phyloP scores from a whole-genome alignment of 2,888 invertebrate species.

The Pristionchus fissidentatus region DNA sequence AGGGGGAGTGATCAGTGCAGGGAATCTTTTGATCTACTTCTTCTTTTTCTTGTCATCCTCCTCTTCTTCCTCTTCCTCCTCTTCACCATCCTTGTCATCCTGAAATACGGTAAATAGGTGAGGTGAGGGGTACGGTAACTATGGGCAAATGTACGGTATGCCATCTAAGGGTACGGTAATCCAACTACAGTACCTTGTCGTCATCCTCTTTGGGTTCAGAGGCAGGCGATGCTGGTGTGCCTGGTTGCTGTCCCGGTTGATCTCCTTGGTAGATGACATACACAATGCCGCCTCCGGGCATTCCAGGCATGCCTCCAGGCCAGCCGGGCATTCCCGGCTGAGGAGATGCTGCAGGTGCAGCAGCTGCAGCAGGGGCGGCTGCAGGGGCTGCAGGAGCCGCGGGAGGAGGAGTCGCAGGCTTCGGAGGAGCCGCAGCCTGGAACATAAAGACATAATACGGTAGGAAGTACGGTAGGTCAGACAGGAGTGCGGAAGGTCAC shows the following conservation, averaged over 20 bases:
- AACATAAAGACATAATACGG: no score
- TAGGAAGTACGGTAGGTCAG: neutral
- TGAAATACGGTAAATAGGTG: no score
- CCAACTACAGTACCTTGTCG: neutral
- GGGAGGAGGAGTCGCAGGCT: neutral
- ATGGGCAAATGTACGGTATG: no score
- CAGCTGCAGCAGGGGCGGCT: neutral
- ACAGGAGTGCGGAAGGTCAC: neutral
- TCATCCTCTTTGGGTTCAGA: neutral
- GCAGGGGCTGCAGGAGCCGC: neutral
- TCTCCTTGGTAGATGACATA: slow-evolving; percentile 25
- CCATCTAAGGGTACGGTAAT: no score
- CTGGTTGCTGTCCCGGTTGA: neutral
- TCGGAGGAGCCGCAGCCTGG: neutral
- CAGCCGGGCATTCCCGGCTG: slow-evolving; percentile 1
- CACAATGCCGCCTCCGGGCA: neutral
- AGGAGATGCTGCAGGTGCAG: neutral
- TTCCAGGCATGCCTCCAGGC: neutral
- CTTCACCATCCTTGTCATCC: neutral
- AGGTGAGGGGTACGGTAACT: no score
- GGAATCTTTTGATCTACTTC: neutral
- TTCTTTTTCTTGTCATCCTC: neutral
- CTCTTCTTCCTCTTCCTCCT: neutral
- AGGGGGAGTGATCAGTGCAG: neutral
- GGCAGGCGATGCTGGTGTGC: neutral